phyloP scores from a whole-genome alignment of 1,140 invertebrate genomes.

The Andricus grossulariae region DNA sequence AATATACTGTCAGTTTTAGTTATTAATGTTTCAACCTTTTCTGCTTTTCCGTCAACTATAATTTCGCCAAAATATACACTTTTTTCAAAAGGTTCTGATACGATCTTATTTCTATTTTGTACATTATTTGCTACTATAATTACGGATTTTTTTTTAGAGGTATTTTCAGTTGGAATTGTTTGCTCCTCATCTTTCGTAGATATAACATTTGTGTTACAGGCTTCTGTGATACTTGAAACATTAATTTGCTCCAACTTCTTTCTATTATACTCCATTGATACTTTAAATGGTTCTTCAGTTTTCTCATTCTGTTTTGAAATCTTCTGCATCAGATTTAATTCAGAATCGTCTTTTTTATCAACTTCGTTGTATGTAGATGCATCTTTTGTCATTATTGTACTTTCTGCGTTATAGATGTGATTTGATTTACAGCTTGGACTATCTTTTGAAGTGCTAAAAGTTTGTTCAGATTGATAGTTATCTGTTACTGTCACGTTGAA shows the following conservation, averaged over 20 bases:
- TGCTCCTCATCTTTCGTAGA: slow-evolving; percentile 51
- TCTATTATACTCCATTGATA: not conserved
- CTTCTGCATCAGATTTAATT: not conserved
- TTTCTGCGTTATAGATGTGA: not conserved
- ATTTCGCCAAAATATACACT: slow-evolving; percentile 72
- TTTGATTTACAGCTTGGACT: slow-evolving; percentile 30
- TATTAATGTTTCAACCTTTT: slow-evolving; percentile 61
- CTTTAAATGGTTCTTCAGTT: not conserved
- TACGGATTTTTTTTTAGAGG: slow-evolving; percentile 61
- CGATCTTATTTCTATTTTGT: slow-evolving; percentile 65
- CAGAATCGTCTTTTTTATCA: slow-evolving; percentile 37
- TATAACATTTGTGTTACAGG: not conserved
- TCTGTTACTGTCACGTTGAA: slow-evolving; percentile 72
- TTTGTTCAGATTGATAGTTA: slow-evolving; percentile 59
- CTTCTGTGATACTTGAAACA: not conserved
- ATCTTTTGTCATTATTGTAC: slow-evolving; percentile 38
- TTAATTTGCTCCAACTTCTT: not conserved
- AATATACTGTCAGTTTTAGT: slow-evolving; percentile 65
- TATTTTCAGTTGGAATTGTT: slow-evolving; percentile 64
- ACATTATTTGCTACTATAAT: slow-evolving; percentile 62
- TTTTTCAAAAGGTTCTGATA: slow-evolving; percentile 63
- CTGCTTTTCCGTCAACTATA: slow-evolving; percentile 68
- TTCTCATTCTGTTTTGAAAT: not conserved
- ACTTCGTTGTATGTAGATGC: slow-evolving; percentile 47
- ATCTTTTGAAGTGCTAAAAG: slow-evolving; percentile 47